Evolutionary conservation across 1,140 invertebrate species (phyloP), one percentile per base, ranked within the genome.

Genomic region (Neoseiulus cucumeris): DNA sequence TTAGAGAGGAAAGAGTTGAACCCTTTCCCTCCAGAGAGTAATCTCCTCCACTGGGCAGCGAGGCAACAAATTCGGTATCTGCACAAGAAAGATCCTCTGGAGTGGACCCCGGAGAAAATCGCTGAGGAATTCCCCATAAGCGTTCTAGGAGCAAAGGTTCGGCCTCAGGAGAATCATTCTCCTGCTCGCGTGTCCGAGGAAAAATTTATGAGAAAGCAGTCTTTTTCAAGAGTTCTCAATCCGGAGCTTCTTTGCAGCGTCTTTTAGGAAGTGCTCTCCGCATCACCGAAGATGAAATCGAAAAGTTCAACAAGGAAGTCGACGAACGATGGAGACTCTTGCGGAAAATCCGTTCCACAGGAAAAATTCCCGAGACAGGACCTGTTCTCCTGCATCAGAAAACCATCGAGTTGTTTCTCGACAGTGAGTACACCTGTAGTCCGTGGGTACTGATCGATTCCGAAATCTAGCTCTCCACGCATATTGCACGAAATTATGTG

Each of bases 21-120:
- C 14, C 51, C 51, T n/a, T 20, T 82, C 68, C 79, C 69, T 29
- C 68, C 80, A 66, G 76, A 82, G 66, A 81, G 83, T 0, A 86
- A 83, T 71, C 80, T 91, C n/a, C 71, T 92, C 65, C 87, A 87
- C 0, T 89, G 83, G 79, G 80, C 81, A 68, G 88, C 91, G 72
- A 90, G 87, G 72, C 81, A 89, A 75, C 83, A 89, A 75, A 89
- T 92, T 55, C 76, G 81, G 55, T 79, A 82, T 68, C 76, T 92
- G 1, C 79, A 86, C 71, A 68, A 76, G 22, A 76, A 77, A 17
- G 77, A 87, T 75, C 82, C 86, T 12, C 75, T 83, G 39, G 81
- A 84, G 71, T 91, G 87, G 87, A 84, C 80, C 2, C 71, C 81
- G 2, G 82, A 87, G 66, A 82, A 73, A 68, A 75, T 92, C 20